phyloP scores from a whole-genome alignment of 1,140 invertebrate species.

The Tribolium castaneum region DNA sequence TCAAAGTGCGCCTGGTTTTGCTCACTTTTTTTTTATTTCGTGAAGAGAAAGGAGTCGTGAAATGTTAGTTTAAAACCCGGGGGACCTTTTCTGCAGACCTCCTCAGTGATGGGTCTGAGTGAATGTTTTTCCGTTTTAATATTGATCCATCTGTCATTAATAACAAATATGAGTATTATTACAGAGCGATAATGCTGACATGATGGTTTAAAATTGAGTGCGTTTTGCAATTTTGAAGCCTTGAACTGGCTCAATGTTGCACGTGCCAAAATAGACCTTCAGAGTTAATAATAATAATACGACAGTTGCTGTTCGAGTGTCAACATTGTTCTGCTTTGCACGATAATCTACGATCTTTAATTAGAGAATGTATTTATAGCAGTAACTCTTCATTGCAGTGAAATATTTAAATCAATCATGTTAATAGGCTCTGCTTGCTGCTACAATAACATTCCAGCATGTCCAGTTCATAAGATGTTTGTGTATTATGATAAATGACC shows the following conservation, averaged over 20 bases:
- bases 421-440: not conserved
- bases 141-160: constrained; percentile 12
- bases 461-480: not conserved
- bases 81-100: not conserved
- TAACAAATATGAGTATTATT: not conserved
- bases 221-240: constrained; percentile 6
- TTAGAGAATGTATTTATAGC: not conserved
- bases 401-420: not conserved
- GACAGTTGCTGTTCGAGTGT: not conserved
- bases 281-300: constrained; percentile 16
- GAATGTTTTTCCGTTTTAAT: not conserved
- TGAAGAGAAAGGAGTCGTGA: not conserved
- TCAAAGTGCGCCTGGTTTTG: too few relatives aligned
- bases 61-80: not conserved
- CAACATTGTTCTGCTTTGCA: not conserved
- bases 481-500: not conserved
- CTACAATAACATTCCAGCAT: not conserved
- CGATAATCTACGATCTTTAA: not conserved
- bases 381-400: not conserved
- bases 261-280: constrained; percentile 27
- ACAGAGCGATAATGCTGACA: not conserved
- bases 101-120: not conserved
- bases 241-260: constrained; percentile 25
- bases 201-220: constrained; percentile 10
- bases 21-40: too few relatives aligned